phyloP scores from a whole-genome alignment of 2,888 invertebrate species.

The Xestia xanthographa region DNA sequence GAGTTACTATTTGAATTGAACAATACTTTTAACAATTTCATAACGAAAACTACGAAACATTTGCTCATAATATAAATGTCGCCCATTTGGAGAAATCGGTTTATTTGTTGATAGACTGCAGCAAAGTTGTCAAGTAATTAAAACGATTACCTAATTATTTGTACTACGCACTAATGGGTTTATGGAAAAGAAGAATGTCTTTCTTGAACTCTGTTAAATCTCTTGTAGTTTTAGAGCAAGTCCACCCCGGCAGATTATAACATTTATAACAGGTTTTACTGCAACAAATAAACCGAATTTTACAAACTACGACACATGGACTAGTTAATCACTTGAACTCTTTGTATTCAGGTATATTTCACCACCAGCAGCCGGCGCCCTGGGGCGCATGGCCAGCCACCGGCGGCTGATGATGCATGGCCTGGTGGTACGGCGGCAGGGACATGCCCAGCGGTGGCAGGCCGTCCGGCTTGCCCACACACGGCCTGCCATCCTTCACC shows the following conservation, averaged over 20 bases:
- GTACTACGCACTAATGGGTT: neutral
- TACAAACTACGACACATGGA: conserved; percentile 73
- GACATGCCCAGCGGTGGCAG: conserved; percentile 87
- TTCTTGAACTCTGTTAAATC: neutral
- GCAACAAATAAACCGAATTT: conserved; percentile 39
- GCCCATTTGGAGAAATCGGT: conserved; percentile 35
- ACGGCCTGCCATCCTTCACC: conserved; percentile 98
- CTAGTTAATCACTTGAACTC: conserved; percentile 81
- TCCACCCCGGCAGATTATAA: neutral
- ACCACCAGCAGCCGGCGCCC: conserved; percentile 91
- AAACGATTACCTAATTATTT: neutral
- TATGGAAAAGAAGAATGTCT: neutral
- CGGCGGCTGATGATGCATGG: conserved; percentile 85
- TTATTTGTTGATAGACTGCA: conserved; percentile 1
- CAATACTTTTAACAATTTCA: conserved; percentile 69
- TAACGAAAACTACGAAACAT: conserved; percentile 66
- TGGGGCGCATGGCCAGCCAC: conserved; percentile 82
- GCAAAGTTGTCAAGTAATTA: neutral
- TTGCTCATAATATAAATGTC: conserved; percentile 57
- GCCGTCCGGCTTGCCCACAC: conserved; percentile 92
- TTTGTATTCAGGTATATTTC: conserved; percentile 68
- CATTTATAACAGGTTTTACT: neutral
- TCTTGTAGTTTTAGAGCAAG: conserved; percentile 2
- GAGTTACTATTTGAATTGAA: conserved; percentile 78
- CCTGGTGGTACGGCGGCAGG: conserved; percentile 88